These are phyloP conservation scores for Coptotermes formosanus DNA, from an alignment of 1,140 invertebrate genomes.

Conservation along the genomic window DNA sequence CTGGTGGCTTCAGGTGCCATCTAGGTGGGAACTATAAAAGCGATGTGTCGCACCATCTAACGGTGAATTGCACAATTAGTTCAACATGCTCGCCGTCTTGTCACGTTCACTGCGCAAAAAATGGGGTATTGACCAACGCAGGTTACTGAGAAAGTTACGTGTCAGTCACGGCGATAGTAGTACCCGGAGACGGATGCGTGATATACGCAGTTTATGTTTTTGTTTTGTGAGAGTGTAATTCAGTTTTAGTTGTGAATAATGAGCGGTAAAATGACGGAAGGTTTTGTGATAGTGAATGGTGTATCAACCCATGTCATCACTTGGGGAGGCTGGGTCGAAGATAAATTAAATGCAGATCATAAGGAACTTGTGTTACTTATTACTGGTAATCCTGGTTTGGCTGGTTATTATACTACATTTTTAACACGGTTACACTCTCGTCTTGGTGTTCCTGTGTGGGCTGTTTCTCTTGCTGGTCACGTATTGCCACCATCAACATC, in stretches of 20 bases:
- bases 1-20: neutral
- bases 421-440: conserved; percentile 58
- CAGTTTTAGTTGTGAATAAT: neutral
- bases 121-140: neutral
- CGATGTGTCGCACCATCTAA: neutral
- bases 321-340: conserved; percentile 67
- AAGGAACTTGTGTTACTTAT: conserved; percentile 58
- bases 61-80: neutral
- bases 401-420: conserved; percentile 72
- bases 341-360: conserved; percentile 49
- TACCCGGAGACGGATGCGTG: neutral
- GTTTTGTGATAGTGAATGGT: conserved; percentile 58
- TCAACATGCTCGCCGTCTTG: neutral
- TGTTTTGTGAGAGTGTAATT: no score
- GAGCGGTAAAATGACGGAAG: conserved; percentile 50
- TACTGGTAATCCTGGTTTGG: conserved; percentile 68
- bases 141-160: neutral
- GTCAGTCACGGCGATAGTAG: neutral
- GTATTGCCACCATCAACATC: conserved; percentile 43
- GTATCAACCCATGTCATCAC: conserved; percentile 66
- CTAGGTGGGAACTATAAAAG: neutral
- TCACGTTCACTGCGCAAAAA: neutral
- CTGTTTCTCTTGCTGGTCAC: conserved; percentile 68
- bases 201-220: neutral
- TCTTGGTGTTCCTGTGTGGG: conserved; percentile 65